phyloP scores from a whole-genome alignment of 2,888 invertebrate species.

The Loripinus fragilis region DNA sequence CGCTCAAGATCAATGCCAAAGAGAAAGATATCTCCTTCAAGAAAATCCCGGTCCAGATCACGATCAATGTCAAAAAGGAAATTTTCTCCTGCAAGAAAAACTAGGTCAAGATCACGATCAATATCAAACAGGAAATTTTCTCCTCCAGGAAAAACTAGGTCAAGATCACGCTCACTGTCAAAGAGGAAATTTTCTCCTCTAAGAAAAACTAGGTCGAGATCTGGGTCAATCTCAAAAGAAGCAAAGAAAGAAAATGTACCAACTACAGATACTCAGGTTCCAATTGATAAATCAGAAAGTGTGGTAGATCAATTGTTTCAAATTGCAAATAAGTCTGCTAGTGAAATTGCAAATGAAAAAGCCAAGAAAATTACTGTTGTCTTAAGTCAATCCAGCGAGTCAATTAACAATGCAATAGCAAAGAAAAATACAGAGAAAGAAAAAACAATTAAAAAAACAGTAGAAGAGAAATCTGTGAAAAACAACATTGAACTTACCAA shows the following conservation, averaged over 20 bases:
- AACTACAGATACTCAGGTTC: conserved; percentile 15
- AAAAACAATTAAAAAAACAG: background rate
- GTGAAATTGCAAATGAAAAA: conserved; percentile 12
- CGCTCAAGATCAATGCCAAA: conserved; percentile 23
- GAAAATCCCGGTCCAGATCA: conserved; percentile 24
- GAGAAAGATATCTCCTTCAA: conserved; percentile 27
- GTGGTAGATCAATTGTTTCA: conserved; percentile 13
- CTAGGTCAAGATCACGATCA: conserved; percentile 15
- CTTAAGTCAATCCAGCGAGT: background rate
- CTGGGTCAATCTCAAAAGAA: conserved; percentile 5
- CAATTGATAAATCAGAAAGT: conserved; percentile 15
- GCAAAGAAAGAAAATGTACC: conserved; percentile 12
- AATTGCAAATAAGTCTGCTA: background rate
- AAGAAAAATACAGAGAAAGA: conserved; percentile 1
- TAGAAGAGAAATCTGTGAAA: background rate
- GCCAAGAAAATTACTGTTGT: conserved; percentile 8
- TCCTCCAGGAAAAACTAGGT: conserved; percentile 24
- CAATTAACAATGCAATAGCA: background rate
- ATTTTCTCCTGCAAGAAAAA: conserved; percentile 25
- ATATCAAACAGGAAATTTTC: conserved; percentile 29
- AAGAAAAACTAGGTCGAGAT: conserved; percentile 24
- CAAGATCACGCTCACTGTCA: conserved; percentile 16
- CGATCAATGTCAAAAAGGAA: conserved; percentile 28
- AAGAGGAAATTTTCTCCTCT: conserved; percentile 28
- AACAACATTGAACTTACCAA: background rate